Evolutionary conservation across 2,113 vertebrate genomes (phyloP).

Genomic region (Muntiacus reevesi): DNA sequence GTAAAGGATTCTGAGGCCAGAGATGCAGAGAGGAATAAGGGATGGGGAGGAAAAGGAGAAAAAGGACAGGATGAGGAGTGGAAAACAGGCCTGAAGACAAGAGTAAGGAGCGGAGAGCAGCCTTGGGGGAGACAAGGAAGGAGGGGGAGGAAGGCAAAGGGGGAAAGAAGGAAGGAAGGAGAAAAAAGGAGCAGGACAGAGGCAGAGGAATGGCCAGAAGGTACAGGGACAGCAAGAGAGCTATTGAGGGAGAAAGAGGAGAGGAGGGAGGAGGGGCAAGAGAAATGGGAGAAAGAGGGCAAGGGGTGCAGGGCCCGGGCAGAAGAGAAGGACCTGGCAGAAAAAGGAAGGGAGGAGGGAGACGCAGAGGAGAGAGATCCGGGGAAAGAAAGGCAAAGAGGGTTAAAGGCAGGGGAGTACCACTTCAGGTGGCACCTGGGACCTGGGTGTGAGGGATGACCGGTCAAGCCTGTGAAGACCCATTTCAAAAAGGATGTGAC

Average conservation of each 20-base stretch:
- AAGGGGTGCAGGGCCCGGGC: neutral
- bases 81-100: no score
- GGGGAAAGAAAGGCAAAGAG: neutral
- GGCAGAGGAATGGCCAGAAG: neutral
- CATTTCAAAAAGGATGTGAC: neutral
- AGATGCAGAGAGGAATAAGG: neutral
- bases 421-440: neutral
- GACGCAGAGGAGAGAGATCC: neutral
- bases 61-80: neutral
- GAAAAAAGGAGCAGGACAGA: neutral
- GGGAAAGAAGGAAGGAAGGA: no score
- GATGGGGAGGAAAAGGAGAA: neutral
- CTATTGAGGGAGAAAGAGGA: neutral
- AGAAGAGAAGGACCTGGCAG: neutral
- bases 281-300: neutral
- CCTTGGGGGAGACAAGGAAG: neutral
- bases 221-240: neutral
- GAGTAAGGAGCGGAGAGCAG: neutral
- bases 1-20: neutral
- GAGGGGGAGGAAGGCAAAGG: neutral
- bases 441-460: neutral
- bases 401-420: neutral
- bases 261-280: no score
- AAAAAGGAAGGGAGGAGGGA: neutral
- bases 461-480: neutral